A percentile compares a stretch with the other conserved stretches of the same genome.
These are phyloP conservation scores for Porites lobata DNA, from an alignment of 92 coral and sea anemone genomes.

Conservation along the genomic window DNA sequence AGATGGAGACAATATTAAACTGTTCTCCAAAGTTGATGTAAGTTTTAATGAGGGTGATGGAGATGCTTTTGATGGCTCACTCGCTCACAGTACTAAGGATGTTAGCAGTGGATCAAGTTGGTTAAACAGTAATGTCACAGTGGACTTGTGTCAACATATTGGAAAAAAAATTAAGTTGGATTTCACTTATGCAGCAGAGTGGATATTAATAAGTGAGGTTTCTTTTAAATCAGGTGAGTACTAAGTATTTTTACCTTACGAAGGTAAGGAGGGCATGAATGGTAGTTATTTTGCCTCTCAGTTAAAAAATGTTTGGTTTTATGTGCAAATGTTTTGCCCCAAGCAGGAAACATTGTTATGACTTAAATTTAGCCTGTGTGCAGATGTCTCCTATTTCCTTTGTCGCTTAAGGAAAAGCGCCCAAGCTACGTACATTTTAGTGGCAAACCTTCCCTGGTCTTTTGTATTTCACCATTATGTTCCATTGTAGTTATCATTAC, in stretches of 20 bases:
- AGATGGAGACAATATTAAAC: constrained; percentile 40
- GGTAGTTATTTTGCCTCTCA: neutral
- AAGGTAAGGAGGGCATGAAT: too few species aligned
- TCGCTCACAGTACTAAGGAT: constrained; percentile 32
- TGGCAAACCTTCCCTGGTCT: too few species aligned
- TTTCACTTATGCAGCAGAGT: constrained; percentile 73
- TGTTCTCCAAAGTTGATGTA: constrained; percentile 69
- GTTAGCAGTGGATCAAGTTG: constrained; percentile 62
- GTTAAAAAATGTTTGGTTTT: neutral
- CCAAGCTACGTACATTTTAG: too few species aligned
- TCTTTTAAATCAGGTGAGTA: constrained; percentile 81
- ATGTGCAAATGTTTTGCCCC: neutral
- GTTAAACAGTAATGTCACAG: constrained; percentile 73
- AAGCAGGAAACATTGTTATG: too few species aligned
- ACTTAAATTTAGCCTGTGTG: too few species aligned
- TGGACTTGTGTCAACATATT: constrained; percentile 80
- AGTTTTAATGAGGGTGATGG: constrained; percentile 56
- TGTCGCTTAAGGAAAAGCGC: too few species aligned
- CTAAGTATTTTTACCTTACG: neutral
- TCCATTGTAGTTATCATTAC: too few species aligned
- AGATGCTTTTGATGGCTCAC: constrained; percentile 10
- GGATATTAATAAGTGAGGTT: constrained; percentile 93
- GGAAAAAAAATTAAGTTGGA: constrained; percentile 65
- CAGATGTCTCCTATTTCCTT: too few species aligned
- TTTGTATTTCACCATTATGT: too few species aligned